Evolutionary conservation across 2,888 invertebrate genomes (phyloP).

Genomic region (Cephonodes hylas): DNA sequence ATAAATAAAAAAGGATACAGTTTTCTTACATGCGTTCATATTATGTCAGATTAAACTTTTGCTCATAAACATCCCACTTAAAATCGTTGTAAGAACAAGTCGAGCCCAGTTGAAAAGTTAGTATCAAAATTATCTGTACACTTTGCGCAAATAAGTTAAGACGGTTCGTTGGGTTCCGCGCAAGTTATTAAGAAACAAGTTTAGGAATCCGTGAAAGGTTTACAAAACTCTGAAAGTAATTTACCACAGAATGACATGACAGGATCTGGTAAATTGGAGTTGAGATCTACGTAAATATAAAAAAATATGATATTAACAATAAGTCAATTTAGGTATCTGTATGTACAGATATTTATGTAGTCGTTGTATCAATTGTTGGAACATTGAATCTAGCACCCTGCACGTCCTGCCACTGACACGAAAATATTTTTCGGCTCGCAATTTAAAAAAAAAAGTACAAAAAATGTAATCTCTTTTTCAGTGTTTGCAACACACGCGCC

Average conservation of each 20-base stretch:
- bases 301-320: too few species aligned
- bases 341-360: too few species aligned
- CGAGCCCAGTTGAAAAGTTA: not conserved
- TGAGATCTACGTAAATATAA: too few species aligned
- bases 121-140: not conserved
- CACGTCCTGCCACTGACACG: not conserved
- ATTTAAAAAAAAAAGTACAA: not conserved
- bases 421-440: not conserved
- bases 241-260: not conserved
- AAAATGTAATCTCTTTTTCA: not conserved
- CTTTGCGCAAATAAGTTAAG: constrained; percentile 1
- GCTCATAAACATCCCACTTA: too few species aligned
- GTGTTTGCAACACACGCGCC: not conserved
- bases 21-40: too few species aligned
- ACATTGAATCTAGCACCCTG: too few species aligned
- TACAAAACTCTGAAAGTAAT: not conserved
- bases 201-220: not conserved
- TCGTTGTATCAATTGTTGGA: too few species aligned
- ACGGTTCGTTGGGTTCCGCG: not conserved
- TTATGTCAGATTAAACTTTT: too few species aligned
- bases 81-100: not conserved
- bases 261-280: not conserved
- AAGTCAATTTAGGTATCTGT: too few species aligned
- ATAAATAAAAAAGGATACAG: too few species aligned
- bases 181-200: not conserved